Evolutionary conservation across 2,888 invertebrate species (phyloP), one percentile per base, ranked within the genome.

Genomic region (Merodon equestris): DNA sequence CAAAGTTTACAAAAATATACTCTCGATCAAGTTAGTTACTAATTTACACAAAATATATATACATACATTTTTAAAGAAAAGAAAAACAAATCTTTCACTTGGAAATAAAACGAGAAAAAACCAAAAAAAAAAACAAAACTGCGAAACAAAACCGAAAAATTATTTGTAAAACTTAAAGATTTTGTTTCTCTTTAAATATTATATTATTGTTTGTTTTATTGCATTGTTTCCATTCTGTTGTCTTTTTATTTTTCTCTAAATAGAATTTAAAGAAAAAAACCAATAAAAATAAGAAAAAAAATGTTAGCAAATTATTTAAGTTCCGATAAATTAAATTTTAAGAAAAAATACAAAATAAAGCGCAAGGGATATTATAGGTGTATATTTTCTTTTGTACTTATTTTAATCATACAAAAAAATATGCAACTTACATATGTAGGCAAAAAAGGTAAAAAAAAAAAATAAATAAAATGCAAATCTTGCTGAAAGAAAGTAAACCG

Each of bases 1-100:
- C 70, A 76, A 81, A 82, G 56, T 82, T 83, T 83, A 79, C 79
- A 79, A 79, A 7, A 74, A 79, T 79, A 79, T 79, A 79, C 74
- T 79, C 79, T 79, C 44, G 74, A 79, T 79, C 63, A 79, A 74
- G 60, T 77, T 73, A 79, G 79, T 79, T 79, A 79, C 79, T 79
- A 79, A 79, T 79, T 79, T 79, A 79, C 64, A 79, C 74, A 70
- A 74, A 63, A 74, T 64, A 79, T 74, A 79, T 73, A 79, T 74
- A 67, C 60, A 81, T 57, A 75, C 60, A 75, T 81, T 75, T 54
- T 63, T 34, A 68, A 77, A 68, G n/a, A 50, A 64, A 70, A 50
- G 54, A 51, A 45, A 56, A 27, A 27, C 7, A 7, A 54, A 38
- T 45, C 61, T 71, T 75, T 79, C 74, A 70, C 68, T 74, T 70